These are phyloP conservation scores for Neolamprologus sp. DNA, from an alignment of 2,113 vertebrate genomes.

Conservation along the genomic window DNA sequence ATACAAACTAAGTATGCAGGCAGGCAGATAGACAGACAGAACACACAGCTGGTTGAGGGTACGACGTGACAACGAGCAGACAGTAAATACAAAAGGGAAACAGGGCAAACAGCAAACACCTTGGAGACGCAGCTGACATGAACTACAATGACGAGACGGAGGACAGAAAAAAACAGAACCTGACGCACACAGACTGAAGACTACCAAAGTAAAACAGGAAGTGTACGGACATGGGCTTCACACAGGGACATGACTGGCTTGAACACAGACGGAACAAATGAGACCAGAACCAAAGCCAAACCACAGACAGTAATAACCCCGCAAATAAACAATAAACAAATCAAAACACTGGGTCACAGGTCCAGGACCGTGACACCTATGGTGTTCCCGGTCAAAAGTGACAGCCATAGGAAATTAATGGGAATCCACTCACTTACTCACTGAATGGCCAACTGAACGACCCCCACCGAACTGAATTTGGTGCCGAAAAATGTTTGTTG, in stretches of 20 bases:
- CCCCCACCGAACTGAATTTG: background rate
- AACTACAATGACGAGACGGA: background rate
- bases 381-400: background rate
- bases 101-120: background rate
- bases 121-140: background rate
- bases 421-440: background rate
- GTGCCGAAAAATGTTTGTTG: background rate
- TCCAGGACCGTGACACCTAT: rapidly evolving
- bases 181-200: background rate
- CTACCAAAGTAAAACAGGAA: background rate
- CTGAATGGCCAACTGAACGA: background rate
- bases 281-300: background rate
- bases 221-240: background rate
- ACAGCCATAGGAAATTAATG: background rate
- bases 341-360: background rate
- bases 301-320: background rate
- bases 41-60: background rate
- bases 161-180: background rate
- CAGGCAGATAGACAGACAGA: background rate
- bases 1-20: background rate
- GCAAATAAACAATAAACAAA: background rate
- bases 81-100: background rate
- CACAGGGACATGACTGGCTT: background rate
- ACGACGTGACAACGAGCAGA: background rate
- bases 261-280: background rate